Percentiles rank a stretch among this genome's conserved stretches.
These are phyloP conservation scores for Speoplatyrhinus poulsoni DNA, from an alignment of 2,113 vertebrate genomes.

Conservation along the genomic window DNA sequence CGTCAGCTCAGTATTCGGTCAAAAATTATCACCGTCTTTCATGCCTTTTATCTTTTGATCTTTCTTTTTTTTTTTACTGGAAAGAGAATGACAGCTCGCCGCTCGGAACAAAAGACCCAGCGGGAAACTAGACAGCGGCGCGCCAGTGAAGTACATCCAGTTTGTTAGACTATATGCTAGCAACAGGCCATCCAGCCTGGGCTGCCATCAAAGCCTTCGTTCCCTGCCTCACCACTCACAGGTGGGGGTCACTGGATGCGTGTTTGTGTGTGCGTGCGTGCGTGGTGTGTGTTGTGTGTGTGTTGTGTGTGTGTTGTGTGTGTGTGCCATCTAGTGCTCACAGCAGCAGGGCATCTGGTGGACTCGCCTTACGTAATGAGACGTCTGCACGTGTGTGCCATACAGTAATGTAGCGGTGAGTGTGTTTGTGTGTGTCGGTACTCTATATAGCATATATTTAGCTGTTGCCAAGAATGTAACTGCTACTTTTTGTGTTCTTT, in stretches of 20 bases:
- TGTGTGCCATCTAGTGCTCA: background rate
- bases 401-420: background rate
- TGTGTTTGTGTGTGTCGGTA: conserved; percentile 4
- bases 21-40: background rate
- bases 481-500: background rate
- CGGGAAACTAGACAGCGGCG: conserved; percentile 19
- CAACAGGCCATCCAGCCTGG: conserved; percentile 30
- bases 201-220: conserved; percentile 36
- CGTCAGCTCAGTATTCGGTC: background rate
- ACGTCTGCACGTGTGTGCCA: too few species aligned
- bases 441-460: too few species aligned
- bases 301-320: background rate
- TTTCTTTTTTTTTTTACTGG: conserved; percentile 3
- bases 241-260: conserved; percentile 6
- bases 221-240: conserved; percentile 14
- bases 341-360: too few species aligned
- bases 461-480: too few species aligned
- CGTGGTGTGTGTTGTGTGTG: background rate
- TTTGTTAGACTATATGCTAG: conserved; percentile 31
- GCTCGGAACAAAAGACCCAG: conserved; percentile 41
- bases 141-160: conserved; percentile 4
- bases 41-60: conserved; percentile 27
- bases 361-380: too few species aligned
- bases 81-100: conserved; percentile 14
- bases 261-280: conserved; percentile 28